Conservation (phyloP, 1,140 invertebrate species). For the Leptopilina boulardi region DNA sequence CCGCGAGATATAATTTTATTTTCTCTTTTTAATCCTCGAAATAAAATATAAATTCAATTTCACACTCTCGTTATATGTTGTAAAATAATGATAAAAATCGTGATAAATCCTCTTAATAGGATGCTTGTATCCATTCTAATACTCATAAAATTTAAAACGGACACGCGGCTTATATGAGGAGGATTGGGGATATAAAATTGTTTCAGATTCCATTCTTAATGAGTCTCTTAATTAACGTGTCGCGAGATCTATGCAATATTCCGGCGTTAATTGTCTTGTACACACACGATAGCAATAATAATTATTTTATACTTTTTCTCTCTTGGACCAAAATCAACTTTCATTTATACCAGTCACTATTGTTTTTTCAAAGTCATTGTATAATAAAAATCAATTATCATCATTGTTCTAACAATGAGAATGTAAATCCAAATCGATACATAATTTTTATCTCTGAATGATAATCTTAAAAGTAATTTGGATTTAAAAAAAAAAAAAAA, state of each 20-base stretch:
- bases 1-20: background rate
- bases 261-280: background rate
- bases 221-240: constrained; percentile 17
- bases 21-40: background rate
- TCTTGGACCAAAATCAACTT: no score
- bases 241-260: constrained; percentile 13
- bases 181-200: constrained; percentile 13
- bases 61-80: background rate
- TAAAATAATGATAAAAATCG: constrained; percentile 9
- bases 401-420: constrained; percentile 1
- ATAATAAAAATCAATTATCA: constrained; percentile 12
- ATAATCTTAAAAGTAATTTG: background rate
- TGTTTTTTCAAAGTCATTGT: no score
- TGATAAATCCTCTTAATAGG: constrained; percentile 1
- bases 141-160: background rate
- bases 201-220: constrained; percentile 10
- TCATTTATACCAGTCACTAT: no score
- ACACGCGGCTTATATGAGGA: background rate
- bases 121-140: background rate
- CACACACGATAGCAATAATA: background rate
- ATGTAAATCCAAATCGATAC: background rate
- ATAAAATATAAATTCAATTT: constrained; percentile 1
- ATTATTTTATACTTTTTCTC: no score
- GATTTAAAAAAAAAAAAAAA: no score
- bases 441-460: background rate